A percentile compares a stretch with the other conserved stretches of the same genome.
These are phyloP conservation scores for Rhynchotus rufescens DNA, from an alignment of 2,797 vertebrate genomes.

Conservation along the genomic window DNA sequence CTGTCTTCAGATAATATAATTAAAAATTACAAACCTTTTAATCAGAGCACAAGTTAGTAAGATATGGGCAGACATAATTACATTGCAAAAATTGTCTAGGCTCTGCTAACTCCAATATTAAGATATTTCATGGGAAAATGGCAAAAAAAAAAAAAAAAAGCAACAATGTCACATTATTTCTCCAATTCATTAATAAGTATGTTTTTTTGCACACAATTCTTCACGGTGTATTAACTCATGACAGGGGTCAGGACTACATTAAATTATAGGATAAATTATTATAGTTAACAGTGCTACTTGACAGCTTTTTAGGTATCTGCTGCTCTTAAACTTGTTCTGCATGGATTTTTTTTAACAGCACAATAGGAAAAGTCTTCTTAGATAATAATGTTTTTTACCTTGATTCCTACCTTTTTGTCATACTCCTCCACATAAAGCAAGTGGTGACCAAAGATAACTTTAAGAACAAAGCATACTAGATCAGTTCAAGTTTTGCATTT, in stretches of 20 bases:
- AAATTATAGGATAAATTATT: constrained; percentile 88
- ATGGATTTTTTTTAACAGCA: constrained; percentile 22
- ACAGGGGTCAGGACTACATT: constrained; percentile 86
- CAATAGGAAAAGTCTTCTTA: not conserved
- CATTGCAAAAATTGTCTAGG: constrained; percentile 72
- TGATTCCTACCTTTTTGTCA: not conserved
- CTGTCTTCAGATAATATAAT: constrained; percentile 59
- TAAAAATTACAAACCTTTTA: constrained; percentile 77
- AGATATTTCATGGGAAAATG: constrained; percentile 86
- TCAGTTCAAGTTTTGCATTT: not conserved
- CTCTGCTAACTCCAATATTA: constrained; percentile 83
- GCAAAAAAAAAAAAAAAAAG: constrained; percentile 82
- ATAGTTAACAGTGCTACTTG: constrained; percentile 82
- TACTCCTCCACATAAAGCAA: not conserved
- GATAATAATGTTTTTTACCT: not conserved
- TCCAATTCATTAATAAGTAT: constrained; percentile 85
- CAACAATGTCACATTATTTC: constrained; percentile 83
- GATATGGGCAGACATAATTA: constrained; percentile 77
- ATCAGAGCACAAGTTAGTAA: constrained; percentile 72
- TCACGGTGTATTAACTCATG: constrained; percentile 90
- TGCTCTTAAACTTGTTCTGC: constrained; percentile 66
- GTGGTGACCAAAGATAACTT: not conserved
- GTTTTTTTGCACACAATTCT: constrained; percentile 84
- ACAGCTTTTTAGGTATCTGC: constrained; percentile 85
- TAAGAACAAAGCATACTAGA: not conserved